Evolutionary conservation across 2,797 vertebrate species (phyloP), one percentile per base, ranked within the genome.

Genomic region (Sciaenops ocellatus): DNA sequence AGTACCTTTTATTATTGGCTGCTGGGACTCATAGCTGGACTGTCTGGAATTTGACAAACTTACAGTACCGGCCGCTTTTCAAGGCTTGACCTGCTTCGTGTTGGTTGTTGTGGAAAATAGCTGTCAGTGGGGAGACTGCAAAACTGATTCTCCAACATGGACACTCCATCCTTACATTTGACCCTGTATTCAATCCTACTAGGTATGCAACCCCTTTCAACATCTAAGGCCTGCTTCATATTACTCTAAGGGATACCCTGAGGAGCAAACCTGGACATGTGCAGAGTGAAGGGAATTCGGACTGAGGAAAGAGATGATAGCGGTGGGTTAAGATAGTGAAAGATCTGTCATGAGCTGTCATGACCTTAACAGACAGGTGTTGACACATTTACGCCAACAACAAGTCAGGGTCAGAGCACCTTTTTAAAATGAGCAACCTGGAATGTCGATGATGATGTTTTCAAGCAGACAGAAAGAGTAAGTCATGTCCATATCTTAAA

Each of bases 221-320:
- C 59, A 67, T 77, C 38, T 47, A 15, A 51, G 55, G 28, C 30
- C 65, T 74, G 68, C 34, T 57, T 83, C 62, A 69, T 18, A 11
- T 80, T 79, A 76, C 74, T 72, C 62, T 30, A 12, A 75, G 50
- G 52, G 60, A 60, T 65, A 34, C 65, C 41, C 46, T 30, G 12
- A 51, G 66, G 62, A 78, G 69, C 50, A 75, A 60, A 67, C 57
- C 26, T 68, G 38, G 65, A 67, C 9, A 9, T 57, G 82, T 83
- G 78, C 2, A 66, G 84, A 88, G 73, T 75, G 84, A 87, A 76
- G 73, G 69, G 83, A 85, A 82, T 89, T 69, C 57, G 69, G 64
- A 52, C 55, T 8, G 62, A 69, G 65, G 65, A 86, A 77, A 79
- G 76, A 69, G 59, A 72, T 56, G 82, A 87, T 74, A 78, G 80